Evolutionary conservation across 2,797 vertebrate genomes (phyloP), one percentile per base, ranked within the genome.

Genomic region (Phrynocephalus vlangalii): DNA sequence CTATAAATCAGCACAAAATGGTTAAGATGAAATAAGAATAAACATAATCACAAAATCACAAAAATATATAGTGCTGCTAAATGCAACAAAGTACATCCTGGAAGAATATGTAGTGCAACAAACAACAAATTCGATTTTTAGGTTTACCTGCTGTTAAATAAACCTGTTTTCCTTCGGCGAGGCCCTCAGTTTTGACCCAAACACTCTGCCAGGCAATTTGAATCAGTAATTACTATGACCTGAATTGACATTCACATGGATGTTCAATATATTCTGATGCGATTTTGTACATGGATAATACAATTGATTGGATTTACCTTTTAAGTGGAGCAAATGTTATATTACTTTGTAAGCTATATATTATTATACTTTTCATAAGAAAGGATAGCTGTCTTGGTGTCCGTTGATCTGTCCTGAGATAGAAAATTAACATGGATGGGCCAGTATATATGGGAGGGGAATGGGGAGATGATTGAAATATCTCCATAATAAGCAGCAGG

Each of bases 241-340:
- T 60, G 67, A 73, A 73, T 0, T 1, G 22, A 75, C 38, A 79
- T 0, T 5, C 26, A 6, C 75, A 28, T 84, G 80, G 87, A 80
- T 70, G 71, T 88, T 20, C 33, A 13, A 66, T 7, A 80, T 7
- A 33, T 56, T 56, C 52, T 6, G 38, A 60, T 84, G 16, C 44
- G 79, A 82, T 0, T 84, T 44, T 1, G 11, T 52, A 67, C n/a
- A 80, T 22, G 56, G 10, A 5, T 4, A 82, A 75, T 44, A 70
- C 4, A 83, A 6, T 76, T 75, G 52, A 75, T 50, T 9, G 52
- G 85, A 20, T 30, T 66, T 11, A 88, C 73, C 1, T 3, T 44
- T 88, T 63, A 83, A 87, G 85, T 67, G 52, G 79, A 82, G 16
- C n/a, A 82, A 30, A 48, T 77, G 44, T 56, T 83, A 56, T 26